These are phyloP conservation scores for Perognathus longimembris DNA, from an alignment of 2,113 vertebrate species.

Conservation along the genomic window DNA sequence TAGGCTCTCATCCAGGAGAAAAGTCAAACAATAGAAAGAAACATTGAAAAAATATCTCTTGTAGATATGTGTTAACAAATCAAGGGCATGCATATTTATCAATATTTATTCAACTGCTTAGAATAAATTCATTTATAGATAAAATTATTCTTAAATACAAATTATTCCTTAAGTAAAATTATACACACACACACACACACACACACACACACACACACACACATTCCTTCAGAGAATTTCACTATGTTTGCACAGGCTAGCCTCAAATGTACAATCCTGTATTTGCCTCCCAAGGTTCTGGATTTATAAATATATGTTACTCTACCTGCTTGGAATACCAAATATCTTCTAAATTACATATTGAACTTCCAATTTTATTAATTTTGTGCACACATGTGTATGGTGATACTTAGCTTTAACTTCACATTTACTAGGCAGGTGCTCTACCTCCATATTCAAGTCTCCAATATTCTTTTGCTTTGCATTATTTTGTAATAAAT, in stretches of 20 bases:
- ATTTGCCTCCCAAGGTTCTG: neutral
- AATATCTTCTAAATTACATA: neutral
- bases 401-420: too few relatives aligned
- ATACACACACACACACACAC: too few relatives aligned
- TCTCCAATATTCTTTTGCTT: too few relatives aligned
- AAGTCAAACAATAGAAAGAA: neutral
- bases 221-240: too few relatives aligned
- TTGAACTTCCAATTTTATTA: neutral
- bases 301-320: too few relatives aligned
- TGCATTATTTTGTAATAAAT: too few relatives aligned
- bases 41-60: neutral
- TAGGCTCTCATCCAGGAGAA: neutral
- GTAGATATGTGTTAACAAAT: neutral
- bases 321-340: neutral
- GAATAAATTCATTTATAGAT: neutral
- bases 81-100: neutral
- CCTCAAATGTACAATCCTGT: neutral
- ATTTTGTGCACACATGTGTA: neutral
- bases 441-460: too few relatives aligned
- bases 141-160: neutral
- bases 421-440: too few relatives aligned
- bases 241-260: neutral
- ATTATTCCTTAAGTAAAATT: neutral
- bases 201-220: too few relatives aligned
- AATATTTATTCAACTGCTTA: neutral